These are phyloP conservation scores for Mungos mungo DNA, from an alignment of 2,113 vertebrate species.

Conservation along the genomic window DNA sequence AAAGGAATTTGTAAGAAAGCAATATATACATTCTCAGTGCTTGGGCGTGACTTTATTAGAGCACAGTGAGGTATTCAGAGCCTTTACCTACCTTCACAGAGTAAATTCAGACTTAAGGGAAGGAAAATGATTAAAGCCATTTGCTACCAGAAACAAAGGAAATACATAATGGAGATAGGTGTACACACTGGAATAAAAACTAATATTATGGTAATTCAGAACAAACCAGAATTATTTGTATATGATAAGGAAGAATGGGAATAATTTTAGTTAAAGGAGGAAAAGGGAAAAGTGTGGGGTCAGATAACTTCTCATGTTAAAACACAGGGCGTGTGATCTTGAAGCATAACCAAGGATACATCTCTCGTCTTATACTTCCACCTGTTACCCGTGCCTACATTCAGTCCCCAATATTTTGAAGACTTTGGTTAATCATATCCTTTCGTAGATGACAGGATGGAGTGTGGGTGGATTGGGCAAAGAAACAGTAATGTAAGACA, in stretches of 20 bases:
- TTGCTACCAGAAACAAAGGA: background rate
- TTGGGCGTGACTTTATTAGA: background rate
- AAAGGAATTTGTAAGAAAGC: background rate
- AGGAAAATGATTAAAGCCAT: background rate
- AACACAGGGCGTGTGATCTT: too few species aligned
- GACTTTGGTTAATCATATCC: background rate
- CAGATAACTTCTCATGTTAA: background rate
- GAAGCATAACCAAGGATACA: background rate
- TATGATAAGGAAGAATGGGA: background rate
- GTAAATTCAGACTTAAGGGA: background rate
- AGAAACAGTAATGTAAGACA: background rate
- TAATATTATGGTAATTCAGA: background rate
- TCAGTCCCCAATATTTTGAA: background rate
- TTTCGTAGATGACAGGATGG: background rate
- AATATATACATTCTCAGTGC: background rate
- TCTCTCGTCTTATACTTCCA: background rate
- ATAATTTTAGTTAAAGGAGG: background rate
- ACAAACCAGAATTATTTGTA: background rate
- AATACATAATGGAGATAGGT: background rate
- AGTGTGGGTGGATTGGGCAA: background rate
- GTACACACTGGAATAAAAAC: background rate
- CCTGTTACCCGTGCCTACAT: background rate
- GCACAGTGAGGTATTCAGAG: background rate
- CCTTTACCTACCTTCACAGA: background rate
- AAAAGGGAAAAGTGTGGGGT: background rate